Evolutionary conservation across 2,113 vertebrate species (phyloP).

Genomic region (Lagopus muta): DNA sequence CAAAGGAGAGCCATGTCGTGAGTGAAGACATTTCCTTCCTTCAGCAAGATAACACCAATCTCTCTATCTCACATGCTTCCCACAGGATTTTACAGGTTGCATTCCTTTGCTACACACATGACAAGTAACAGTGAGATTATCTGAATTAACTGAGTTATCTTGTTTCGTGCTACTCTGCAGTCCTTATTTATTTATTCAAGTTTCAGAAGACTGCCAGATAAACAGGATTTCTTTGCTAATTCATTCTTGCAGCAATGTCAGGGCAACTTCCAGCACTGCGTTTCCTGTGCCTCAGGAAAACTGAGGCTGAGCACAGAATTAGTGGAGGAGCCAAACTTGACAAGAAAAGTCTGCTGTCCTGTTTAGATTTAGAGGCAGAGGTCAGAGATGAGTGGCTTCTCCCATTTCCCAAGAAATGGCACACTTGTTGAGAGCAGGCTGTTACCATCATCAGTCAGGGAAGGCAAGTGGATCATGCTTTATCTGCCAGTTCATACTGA

Average conservation of each 20-base stretch:
- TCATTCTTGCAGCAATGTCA: background rate
- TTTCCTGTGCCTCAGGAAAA: background rate
- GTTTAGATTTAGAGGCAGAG: background rate
- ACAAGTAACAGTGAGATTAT: background rate
- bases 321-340: background rate
- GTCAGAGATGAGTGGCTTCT: background rate
- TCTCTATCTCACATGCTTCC: background rate
- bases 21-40: constrained; percentile 24
- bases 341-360: background rate
- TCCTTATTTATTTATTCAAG: background rate
- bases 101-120: background rate
- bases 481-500: background rate
- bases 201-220: background rate
- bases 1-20: background rate
- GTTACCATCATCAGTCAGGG: rapidly evolving
- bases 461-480: background rate
- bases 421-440: background rate
- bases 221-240: background rate
- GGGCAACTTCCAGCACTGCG: background rate
- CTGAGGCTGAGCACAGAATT: background rate
- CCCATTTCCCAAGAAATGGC: background rate
- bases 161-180: background rate
- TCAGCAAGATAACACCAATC: background rate
- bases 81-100: background rate
- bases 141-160: background rate